Conservation (phyloP, 2,113 vertebrate genomes). For the Tylochromis polylepis region DNA sequence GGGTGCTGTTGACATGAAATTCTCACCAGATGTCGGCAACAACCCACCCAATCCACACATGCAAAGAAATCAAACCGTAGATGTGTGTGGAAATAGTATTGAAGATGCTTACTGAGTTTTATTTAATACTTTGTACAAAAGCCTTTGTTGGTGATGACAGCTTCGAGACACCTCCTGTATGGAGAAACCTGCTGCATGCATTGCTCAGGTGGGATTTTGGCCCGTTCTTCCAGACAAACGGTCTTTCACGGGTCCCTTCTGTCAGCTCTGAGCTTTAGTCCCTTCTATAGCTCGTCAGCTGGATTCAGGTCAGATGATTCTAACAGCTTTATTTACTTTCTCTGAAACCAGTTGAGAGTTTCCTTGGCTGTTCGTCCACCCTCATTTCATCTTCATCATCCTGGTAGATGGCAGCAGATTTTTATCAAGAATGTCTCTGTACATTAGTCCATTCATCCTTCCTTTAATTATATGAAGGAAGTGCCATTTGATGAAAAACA, state of each 20-base stretch:
- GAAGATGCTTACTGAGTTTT: no score
- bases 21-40: not conserved
- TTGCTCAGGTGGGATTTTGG: not conserved
- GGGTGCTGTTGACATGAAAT: not conserved
- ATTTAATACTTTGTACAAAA: no score
- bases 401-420: not conserved
- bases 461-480: not conserved
- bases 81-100: not conserved
- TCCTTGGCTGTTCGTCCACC: not conserved
- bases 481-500: not conserved
- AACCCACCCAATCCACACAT: not conserved
- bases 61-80: not conserved
- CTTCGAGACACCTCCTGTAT: not conserved
- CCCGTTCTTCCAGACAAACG: not conserved
- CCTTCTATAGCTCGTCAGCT: not conserved
- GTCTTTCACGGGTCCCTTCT: not conserved
- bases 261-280: no score
- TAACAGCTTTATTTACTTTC: accelerated
- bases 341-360: not conserved
- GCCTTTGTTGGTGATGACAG: not conserved
- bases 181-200: no score
- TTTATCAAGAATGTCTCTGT: no score
- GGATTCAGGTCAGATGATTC: not conserved
- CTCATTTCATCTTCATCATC: not conserved
- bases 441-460: not conserved